Evolutionary conservation across 2,888 invertebrate species (phyloP), one percentile per base, ranked within the genome.

Genomic region (Drosophila ezoana): DNA sequence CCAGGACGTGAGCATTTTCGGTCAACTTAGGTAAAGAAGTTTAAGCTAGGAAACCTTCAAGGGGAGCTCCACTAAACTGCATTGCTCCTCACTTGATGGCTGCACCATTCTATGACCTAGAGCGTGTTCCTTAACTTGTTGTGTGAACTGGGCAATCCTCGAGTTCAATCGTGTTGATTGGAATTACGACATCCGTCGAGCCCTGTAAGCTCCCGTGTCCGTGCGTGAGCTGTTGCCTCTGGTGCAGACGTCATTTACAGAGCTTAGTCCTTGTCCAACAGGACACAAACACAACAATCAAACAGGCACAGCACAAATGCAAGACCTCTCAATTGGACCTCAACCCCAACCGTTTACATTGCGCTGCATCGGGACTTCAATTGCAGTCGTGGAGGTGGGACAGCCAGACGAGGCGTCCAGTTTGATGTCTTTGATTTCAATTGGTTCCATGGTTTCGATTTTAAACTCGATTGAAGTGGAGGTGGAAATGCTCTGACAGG

Each of bases 1-100:
- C 6, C 28, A 40, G 60, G 37, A 89, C 85, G 89, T 85, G 89
- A 79, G 87, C 62, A 77, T 73, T 89, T 89, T 89, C 69, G 71
- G 84, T 53, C 53, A 84, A 84, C 81, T 87, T 74, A 8, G 28
- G 28, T 32, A 32, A 32, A 45, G 28, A 70, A 57, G 68, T 49
- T 67, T 65, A 76, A 76, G 48, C 53, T 60, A 71, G 20, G 38
- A 33, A 35, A 3, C 40, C 49, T 16, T 43, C 54, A 18, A 14
- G 14, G n/a, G 20, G 18, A 32, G 56, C 40, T 18, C 38, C 43
- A 18, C 54, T 45, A 45, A 78, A 67, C 62, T 81, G 81, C 83
- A 85, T 67, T 69, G 54, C 57, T 23, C 38, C 45, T 28, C 33
- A 49, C 16, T 51, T 43, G 45, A 60, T 38, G 63, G 51, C 63